Evolutionary conservation across 1,140 invertebrate genomes (phyloP), one percentile per base, ranked within the genome.

Genomic region (Drosophila lacertosa): DNA sequence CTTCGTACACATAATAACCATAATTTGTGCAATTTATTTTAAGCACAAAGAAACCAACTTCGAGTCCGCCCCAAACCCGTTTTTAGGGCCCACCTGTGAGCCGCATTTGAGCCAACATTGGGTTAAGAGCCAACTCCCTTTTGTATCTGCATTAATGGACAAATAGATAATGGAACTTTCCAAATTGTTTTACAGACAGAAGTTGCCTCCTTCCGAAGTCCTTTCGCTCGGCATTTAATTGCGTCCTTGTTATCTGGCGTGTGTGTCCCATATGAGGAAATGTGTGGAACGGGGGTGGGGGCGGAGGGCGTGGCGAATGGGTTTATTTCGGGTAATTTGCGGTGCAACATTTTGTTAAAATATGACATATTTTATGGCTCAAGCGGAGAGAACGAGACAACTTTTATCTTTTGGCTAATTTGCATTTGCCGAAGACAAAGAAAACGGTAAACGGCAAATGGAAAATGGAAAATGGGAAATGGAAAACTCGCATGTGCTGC

Each of bases 341-440:
- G 63, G 3, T 76, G 76, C 81, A 84, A 60, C 81, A 84, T 86
- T 84, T 86, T 74, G 81, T 60, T 90, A 90, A 90, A 84, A 90
- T 90, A 90, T 90, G 88, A 90, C 88, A 90, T 90, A 90, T 90
- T 90, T 90, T 90, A 90, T 90, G 76, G 72, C 77, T 89, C 89
- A 89, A 26, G 75, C 68, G 55, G 74, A 29, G 26, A 9, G 26
- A 89, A 33, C 75, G 71, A 55, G 72, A n/a, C n/a, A n/a, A n/a
- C 72, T 84, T 89, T 80, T 90, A 84, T 90, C 80, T 80, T 63
- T 51, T 80, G 71, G 66, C 35, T 75, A 68, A 88, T 88, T 88
- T 88, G 75, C 83, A 88, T 84, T 69, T 72, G 33, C 58, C 33
- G 44, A 47, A 15, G 42, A 33, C 57, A 45, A 59, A 64, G 15